phyloP scores from a whole-genome alignment of 2,888 invertebrate genomes.

The Lymantria monacha region DNA sequence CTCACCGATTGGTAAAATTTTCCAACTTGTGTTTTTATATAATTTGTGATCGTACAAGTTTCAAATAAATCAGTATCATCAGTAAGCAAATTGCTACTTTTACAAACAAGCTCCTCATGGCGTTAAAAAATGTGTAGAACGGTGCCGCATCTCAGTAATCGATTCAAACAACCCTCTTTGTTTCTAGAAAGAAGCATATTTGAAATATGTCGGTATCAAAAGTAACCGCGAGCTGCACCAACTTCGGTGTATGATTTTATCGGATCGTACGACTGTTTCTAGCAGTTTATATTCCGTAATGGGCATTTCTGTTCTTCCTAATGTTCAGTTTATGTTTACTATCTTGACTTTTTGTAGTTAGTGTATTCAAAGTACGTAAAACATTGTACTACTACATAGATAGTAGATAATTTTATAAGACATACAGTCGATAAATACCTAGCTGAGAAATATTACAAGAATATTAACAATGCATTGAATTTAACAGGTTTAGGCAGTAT shows the following conservation, averaged over 20 bases:
- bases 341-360: slow-evolving; percentile 26
- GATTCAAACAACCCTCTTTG: slow-evolving; percentile 66
- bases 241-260: slow-evolving; percentile 56
- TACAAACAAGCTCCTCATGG: slow-evolving; percentile 62
- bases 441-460: slow-evolving; percentile 38
- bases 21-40: slow-evolving; percentile 54
- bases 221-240: slow-evolving; percentile 43
- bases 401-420: no score
- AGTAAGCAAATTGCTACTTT: slow-evolving; percentile 67
- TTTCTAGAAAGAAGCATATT: slow-evolving; percentile 55
- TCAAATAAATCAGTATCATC: slow-evolving; percentile 39
- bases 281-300: slow-evolving; percentile 56
- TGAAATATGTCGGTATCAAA: slow-evolving; percentile 54
- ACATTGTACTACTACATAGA: no score
- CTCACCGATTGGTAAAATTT: no score
- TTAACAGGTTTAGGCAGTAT: slow-evolving; percentile 46
- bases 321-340: slow-evolving; percentile 49
- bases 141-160: slow-evolving; percentile 57
- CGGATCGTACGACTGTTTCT: slow-evolving; percentile 59
- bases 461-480: slow-evolving; percentile 56
- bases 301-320: slow-evolving; percentile 55
- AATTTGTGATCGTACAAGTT: slow-evolving; percentile 49
- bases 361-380: no score
- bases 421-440: slow-evolving; percentile 26
- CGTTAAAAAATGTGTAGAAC: slow-evolving; percentile 55